A percentile compares a stretch with the other conserved stretches of the same genome.
Evolutionary conservation across 2,888 invertebrate species (phyloP).

Genomic region (Callyntrura guangdongensis): DNA sequence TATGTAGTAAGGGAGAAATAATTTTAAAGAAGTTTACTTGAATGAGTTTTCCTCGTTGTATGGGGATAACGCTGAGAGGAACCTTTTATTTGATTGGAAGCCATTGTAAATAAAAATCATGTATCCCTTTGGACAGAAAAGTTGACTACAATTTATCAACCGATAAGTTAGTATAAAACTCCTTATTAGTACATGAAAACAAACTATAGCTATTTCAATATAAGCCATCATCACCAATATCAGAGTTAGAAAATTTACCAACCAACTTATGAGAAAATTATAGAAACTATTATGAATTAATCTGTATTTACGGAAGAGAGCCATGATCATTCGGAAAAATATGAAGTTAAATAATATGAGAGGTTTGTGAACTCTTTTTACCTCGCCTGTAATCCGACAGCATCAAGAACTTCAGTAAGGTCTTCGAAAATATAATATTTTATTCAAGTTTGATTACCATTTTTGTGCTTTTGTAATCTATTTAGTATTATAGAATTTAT

Average conservation of each 20-base stretch:
- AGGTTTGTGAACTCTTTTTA: constrained; percentile 8
- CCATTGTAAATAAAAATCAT: constrained; percentile 42
- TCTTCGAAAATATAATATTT: constrained; percentile 57
- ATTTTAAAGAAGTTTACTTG: not conserved
- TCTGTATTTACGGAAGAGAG: not conserved
- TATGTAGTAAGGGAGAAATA: not conserved
- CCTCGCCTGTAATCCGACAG: constrained; percentile 11
- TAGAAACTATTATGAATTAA: not conserved
- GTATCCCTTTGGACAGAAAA: constrained; percentile 46
- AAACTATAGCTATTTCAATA: constrained; percentile 33
- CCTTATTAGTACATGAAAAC: constrained; percentile 2
- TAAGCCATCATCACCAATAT: constrained; percentile 2
- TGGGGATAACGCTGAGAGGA: not conserved
- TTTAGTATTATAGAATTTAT: constrained; percentile 45
- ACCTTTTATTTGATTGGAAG: constrained; percentile 29
- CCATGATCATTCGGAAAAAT: constrained; percentile 26
- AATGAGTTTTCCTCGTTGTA: constrained; percentile 19
- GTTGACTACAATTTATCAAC: constrained; percentile 48
- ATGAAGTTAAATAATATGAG: constrained; percentile 2
- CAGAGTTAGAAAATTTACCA: constrained; percentile 44
- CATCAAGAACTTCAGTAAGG: constrained; percentile 48
- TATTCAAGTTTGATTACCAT: constrained; percentile 71
- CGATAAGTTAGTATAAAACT: not conserved
- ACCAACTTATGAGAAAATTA: constrained; percentile 46
- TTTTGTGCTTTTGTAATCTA: constrained; percentile 72